These are phyloP conservation scores for Synergus itoensis DNA, from an alignment of 2,888 invertebrate genomes.

Conservation along the genomic window DNA sequence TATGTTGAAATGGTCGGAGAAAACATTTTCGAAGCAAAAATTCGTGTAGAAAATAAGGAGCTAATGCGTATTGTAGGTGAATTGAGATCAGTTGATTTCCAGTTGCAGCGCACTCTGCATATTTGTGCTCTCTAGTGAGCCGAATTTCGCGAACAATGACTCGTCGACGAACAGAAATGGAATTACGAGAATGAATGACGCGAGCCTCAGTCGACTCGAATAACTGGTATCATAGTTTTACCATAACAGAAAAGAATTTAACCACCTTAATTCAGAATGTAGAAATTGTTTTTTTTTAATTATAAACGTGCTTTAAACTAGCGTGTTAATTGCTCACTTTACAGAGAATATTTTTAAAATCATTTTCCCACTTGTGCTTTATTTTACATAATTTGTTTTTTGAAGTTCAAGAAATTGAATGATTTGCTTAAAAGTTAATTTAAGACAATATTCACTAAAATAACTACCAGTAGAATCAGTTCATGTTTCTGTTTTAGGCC, in stretches of 20 bases:
- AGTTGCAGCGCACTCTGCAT: conserved; percentile 41
- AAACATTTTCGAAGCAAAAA: neutral
- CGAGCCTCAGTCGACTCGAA: conserved; percentile 27
- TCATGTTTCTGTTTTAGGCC: conserved; percentile 23
- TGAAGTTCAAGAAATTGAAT: neutral
- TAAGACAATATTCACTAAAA: neutral
- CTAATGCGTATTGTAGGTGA: conserved; percentile 17
- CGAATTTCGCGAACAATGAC: conserved; percentile 49
- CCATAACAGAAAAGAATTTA: neutral
- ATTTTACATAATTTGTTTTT: neutral
- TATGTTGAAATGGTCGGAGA: too few species aligned
- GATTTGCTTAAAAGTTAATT: neutral
- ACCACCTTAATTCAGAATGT: conserved; percentile 18
- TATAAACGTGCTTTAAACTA: conserved; percentile 15
- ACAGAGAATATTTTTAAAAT: neutral
- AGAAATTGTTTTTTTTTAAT: neutral
- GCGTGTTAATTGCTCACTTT: neutral
- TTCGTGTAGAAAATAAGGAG: neutral
- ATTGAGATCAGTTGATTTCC: conserved; percentile 19
- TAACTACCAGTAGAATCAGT: neutral
- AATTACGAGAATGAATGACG: conserved; percentile 47
- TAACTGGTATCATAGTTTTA: conserved; percentile 31
- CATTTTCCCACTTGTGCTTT: neutral
- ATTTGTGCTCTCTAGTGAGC: conserved; percentile 42
- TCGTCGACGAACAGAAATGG: conserved; percentile 49